Percentiles rank a stretch among this genome's conserved stretches.
Evolutionary conservation across 1,140 invertebrate species (phyloP).

Genomic region (Leptoteleia sp.): DNA sequence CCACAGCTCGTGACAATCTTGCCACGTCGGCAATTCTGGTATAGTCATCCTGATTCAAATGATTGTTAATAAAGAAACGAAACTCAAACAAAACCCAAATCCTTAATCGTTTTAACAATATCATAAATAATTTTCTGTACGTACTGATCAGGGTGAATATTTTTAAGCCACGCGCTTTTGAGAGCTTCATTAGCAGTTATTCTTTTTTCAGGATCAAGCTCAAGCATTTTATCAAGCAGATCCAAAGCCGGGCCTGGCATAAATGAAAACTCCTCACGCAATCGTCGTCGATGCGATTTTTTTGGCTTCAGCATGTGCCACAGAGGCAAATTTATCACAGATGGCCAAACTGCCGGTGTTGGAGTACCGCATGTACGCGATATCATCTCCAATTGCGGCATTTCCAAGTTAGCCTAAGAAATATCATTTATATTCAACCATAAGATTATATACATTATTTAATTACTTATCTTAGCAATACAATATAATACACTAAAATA

Average conservation of each 20-base stretch:
- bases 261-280: constrained; percentile 96
- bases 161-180: constrained; percentile 95
- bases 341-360: constrained; percentile 98
- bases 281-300: constrained; percentile 91
- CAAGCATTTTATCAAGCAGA: constrained; percentile 97
- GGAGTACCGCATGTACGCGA: constrained; percentile 97
- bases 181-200: constrained; percentile 97
- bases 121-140: constrained; percentile 77
- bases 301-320: constrained; percentile 97
- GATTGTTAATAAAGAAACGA: constrained; percentile 30
- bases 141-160: constrained; percentile 94
- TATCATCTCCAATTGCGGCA: constrained; percentile 97
- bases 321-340: constrained; percentile 95
- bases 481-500: too few relatives aligned
- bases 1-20: constrained; percentile 99
- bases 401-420: constrained; percentile 92
- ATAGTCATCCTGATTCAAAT: constrained; percentile 86
- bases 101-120: too few relatives aligned
- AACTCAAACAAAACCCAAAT: background rate
- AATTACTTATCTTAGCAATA: too few relatives aligned
- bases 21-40: constrained; percentile 94
- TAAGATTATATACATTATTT: too few relatives aligned
- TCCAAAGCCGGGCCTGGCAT: constrained; percentile 95
- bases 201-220: constrained; percentile 95
- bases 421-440: too few relatives aligned